A percentile compares a stretch with the other conserved stretches of the same genome.
These are phyloP conservation scores for Heliocidaris erythrogramma DNA, from an alignment of 35 echinoderm and acorn worm genomes.

Conservation along the genomic window DNA sequence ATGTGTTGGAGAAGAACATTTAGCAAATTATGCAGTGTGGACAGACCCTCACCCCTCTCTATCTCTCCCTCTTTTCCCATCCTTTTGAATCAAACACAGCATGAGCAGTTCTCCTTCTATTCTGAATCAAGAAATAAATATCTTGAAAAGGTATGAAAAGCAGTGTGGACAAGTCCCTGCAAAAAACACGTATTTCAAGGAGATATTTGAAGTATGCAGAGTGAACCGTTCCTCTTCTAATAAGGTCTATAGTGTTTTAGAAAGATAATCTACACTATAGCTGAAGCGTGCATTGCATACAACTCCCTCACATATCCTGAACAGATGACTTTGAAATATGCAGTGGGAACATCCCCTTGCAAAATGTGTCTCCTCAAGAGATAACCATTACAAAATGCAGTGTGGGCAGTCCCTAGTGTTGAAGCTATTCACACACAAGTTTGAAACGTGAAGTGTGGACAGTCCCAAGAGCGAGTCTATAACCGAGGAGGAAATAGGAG, in stretches of 20 bases:
- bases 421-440: neutral
- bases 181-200: neutral
- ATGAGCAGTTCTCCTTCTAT: neutral
- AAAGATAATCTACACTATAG: neutral
- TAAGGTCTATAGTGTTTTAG: neutral
- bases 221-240: no score
- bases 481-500: constrained; percentile 20
- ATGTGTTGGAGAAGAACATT: no score
- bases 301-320: neutral
- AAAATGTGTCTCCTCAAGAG: no score
- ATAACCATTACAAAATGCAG: no score
- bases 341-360: no score
- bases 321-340: neutral
- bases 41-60: no score
- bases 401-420: neutral
- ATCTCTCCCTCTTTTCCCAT: no score
- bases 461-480: neutral
- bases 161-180: neutral
- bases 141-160: neutral
- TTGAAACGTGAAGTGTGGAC: neutral
- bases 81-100: no score
- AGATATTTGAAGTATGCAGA: neutral
- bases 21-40: no score
- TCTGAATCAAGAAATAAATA: neutral
- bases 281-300: neutral